These are phyloP conservation scores for Sinocyclocheilus maitianheensis DNA, from an alignment of 2,113 vertebrate genomes.

Conservation along the genomic window DNA sequence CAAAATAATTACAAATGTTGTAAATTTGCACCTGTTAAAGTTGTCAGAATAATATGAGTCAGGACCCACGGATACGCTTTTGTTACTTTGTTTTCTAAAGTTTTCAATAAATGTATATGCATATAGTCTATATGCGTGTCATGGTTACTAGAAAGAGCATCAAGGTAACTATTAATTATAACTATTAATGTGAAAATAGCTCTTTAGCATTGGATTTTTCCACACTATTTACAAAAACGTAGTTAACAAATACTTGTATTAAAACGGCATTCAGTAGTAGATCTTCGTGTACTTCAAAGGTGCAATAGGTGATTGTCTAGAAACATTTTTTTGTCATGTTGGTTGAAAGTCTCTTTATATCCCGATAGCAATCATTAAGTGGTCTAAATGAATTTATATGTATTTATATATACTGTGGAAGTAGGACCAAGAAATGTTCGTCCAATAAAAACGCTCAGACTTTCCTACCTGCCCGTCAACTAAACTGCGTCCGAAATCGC, in stretches of 20 bases:
- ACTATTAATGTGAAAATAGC: background rate
- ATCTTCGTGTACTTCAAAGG: background rate
- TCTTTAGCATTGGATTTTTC: background rate
- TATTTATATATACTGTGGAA: too few species aligned
- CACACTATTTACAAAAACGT: background rate
- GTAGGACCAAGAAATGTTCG: too few species aligned
- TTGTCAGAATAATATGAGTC: constrained; percentile 18
- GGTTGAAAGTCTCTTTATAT: too few species aligned
- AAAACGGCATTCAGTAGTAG: background rate
- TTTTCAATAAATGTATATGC: constrained; percentile 59
- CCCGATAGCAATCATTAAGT: too few species aligned
- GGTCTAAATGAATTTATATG: too few species aligned
- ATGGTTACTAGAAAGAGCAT: background rate
- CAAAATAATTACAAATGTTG: constrained; percentile 9
- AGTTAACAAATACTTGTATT: too few species aligned
- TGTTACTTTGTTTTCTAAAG: constrained; percentile 52
- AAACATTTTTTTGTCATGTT: too few species aligned
- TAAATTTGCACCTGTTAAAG: constrained; percentile 24
- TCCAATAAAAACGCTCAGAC: too few species aligned
- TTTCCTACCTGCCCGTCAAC: too few species aligned
- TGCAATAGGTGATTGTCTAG: too few species aligned
- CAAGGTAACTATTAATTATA: background rate
- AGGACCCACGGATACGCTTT: constrained; percentile 16
- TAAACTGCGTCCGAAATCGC: too few species aligned
- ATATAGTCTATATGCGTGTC: constrained; percentile 31